Evolutionary conservation across 2,888 invertebrate species (phyloP), one percentile per base, ranked within the genome.

Genomic region (Drosophila lacicola): DNA sequence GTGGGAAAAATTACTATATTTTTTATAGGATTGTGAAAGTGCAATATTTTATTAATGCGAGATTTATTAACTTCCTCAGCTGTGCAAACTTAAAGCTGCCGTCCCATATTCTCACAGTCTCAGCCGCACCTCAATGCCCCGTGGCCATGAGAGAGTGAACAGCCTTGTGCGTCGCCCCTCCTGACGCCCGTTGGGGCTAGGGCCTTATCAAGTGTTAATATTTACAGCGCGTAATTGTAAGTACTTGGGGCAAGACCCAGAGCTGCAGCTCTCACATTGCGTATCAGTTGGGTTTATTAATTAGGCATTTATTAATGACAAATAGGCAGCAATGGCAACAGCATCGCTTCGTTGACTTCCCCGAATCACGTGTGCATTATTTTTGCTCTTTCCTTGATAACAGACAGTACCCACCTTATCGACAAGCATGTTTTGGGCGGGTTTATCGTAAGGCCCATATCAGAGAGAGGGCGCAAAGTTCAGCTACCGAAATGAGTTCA

Each of bases 181-280:
- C 11, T 33, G 44, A 9, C 10, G 37, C 29, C 44, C 11, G 9
- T 53, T 17, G 10, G 10, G 46, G 21, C 61, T 19, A 6, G 33
- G 29, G 21, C 11, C 67, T 70, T 77, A 77, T 77, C 77, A 62
- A 61, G 36, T 68, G 72, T 64, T 69, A 44, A 74, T 77, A 74
- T 77, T 77, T 70, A 63, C 74, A 77, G 69, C 61, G 57, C 44
- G 41, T 77, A 77, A 75, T 72, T 75, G 67, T 51, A 56, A 62
- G 67, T 61, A 42, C 46, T 55, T 63, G 68, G 51, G 72, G 58
- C 39, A 51, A 67, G 72, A 65, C 64, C 49, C 58, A 29, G 29
- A 29, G 36, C 21, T 19, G 46, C 49, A 41, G 21, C 13, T 47
- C 42, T n/a, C 46, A 17, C 34, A 44, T 17, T 55, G 21, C 61